These are phyloP conservation scores for Indicator indicator DNA, from an alignment of 2,113 vertebrate genomes.

Conservation along the genomic window DNA sequence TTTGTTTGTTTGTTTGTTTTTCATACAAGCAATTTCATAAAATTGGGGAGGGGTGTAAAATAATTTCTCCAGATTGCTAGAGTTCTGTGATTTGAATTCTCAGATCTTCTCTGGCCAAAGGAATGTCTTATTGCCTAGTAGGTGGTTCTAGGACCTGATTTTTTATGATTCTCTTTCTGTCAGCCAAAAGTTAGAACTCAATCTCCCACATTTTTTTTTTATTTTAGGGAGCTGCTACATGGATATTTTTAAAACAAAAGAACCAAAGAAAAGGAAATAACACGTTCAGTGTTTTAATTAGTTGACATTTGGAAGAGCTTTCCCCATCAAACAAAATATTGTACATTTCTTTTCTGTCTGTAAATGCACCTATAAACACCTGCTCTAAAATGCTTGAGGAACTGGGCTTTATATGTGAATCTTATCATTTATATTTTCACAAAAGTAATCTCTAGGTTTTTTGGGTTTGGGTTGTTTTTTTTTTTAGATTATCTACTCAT, in stretches of 20 bases:
- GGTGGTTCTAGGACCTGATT: too few relatives aligned
- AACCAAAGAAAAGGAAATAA: neutral
- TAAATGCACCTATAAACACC: neutral
- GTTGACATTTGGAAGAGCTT: neutral
- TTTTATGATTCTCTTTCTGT: too few relatives aligned
- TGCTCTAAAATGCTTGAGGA: neutral
- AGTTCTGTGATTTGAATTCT: neutral
- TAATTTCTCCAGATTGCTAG: neutral
- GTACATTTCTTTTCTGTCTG: neutral
- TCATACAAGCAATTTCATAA: neutral
- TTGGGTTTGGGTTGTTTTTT: slow-evolving; percentile 37
- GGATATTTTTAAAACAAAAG: neutral
- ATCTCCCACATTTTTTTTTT: neutral
- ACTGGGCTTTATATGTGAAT: neutral
- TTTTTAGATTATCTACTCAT: slow-evolving; percentile 47
- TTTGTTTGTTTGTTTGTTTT: neutral
- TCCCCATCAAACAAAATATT: neutral
- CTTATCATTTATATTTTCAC: slow-evolving; percentile 47
- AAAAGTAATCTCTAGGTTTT: slow-evolving; percentile 8
- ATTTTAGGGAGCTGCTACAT: neutral
- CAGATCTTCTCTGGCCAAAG: neutral
- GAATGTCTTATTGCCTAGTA: too few relatives aligned
- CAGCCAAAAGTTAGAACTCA: neutral
- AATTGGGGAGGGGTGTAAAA: neutral
- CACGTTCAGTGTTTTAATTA: neutral